Evolutionary conservation across 2,888 invertebrate species (phyloP).

Genomic region (Merodon equestris): DNA sequence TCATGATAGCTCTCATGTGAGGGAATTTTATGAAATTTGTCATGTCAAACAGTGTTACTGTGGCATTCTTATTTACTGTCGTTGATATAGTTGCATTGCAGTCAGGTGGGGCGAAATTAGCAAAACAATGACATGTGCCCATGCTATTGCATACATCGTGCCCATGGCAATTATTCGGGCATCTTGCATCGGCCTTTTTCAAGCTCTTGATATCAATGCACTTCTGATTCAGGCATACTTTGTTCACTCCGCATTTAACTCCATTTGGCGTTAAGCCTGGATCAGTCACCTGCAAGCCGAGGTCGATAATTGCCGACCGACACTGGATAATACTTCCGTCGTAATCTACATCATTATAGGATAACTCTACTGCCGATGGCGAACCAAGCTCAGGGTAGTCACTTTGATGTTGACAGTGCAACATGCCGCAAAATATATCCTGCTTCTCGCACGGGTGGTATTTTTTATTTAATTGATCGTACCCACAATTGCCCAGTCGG

Average conservation of each 20-base stretch:
- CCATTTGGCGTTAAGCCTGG: conserved; percentile 98
- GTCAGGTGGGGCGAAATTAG: conserved; percentile 92
- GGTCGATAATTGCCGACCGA: conserved; percentile 93
- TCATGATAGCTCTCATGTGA: too few relatives aligned
- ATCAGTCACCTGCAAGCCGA: conserved; percentile 93
- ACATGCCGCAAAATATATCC: conserved; percentile 93
- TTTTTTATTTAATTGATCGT: conserved; percentile 85
- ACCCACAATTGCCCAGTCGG: conserved; percentile 95
- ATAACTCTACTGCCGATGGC: conserved; percentile 91
- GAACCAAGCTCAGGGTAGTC: conserved; percentile 96
- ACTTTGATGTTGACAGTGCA: conserved; percentile 96
- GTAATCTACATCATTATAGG: conserved; percentile 91
- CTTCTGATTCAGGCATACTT: conserved; percentile 95
- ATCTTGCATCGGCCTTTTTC: conserved; percentile 81
- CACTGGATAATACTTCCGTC: conserved; percentile 91
- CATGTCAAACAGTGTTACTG: too few relatives aligned
- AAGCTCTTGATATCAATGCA: conserved; percentile 87
- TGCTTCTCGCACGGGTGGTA: conserved; percentile 86
- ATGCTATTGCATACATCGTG: conserved; percentile 92
- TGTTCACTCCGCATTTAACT: conserved; percentile 77
- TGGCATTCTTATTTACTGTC: too few relatives aligned
- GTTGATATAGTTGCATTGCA: too few relatives aligned
- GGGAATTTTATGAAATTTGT: too few relatives aligned
- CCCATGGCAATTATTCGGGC: conserved; percentile 89
- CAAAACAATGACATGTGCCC: conserved; percentile 96